Conservation (phyloP, 2,888 invertebrate species). For the Caenorhabditis sinica region DNA sequence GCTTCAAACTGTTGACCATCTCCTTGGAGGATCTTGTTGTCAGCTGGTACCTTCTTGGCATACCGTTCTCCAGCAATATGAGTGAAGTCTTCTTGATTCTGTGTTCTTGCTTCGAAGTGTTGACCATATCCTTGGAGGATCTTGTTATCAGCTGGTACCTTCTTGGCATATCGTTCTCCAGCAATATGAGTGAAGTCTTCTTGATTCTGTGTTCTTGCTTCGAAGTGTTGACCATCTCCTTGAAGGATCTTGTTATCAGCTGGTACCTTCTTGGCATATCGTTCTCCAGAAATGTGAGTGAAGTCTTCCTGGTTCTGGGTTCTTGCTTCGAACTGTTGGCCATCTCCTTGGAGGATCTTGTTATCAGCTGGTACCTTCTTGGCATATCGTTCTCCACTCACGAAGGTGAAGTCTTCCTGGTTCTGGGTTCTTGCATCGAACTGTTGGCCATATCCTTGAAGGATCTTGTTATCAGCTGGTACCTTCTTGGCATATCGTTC, state of each 20-base stretch:
- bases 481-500: conserved; percentile 34
- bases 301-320: conserved; percentile 49
- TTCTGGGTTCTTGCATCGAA: conserved; percentile 38
- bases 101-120: conserved; percentile 33
- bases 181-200: conserved; percentile 37
- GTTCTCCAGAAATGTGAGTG: conserved; percentile 38
- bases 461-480: conserved; percentile 43
- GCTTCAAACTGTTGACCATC: conserved; percentile 14
- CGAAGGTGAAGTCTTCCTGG: conserved; percentile 43
- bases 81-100: conserved; percentile 31
- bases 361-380: conserved; percentile 34
- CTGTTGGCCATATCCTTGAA: conserved; percentile 30
- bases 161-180: conserved; percentile 36
- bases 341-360: conserved; percentile 42
- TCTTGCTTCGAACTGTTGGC: conserved; percentile 27
- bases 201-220: conserved; percentile 34
- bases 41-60: conserved; percentile 21
- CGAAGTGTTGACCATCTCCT: conserved; percentile 32
- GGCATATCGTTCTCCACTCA: conserved; percentile 42
- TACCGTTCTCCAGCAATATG: conserved; percentile 33
- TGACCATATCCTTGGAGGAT: conserved; percentile 33
- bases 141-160: conserved; percentile 37
- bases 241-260: conserved; percentile 32
- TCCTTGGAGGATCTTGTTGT: conserved; percentile 32
- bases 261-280: conserved; percentile 31